Evolutionary conservation across 2,888 invertebrate species (phyloP), one percentile per base, ranked within the genome.

Genomic region (Meliscaeva auricollis): DNA sequence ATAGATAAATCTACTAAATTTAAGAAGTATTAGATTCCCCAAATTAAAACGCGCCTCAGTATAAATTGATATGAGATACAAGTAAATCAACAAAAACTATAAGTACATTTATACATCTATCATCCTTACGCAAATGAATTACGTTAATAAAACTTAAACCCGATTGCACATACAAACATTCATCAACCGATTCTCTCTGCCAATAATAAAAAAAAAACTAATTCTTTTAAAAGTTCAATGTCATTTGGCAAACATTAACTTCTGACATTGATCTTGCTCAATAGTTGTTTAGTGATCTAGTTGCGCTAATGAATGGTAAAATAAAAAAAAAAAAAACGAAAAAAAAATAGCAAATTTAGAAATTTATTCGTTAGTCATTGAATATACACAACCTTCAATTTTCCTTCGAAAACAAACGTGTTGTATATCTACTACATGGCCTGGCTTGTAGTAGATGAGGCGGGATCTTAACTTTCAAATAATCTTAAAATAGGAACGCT

Each of bases 261-360:
- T 48, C 62, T 77, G 84, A 80, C 84, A 85, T 85, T 85, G 75
- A 85, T 75, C 76, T 73, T 85, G 85, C 52, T 15, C 80, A 72
- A 17, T 70, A 15, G 52, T 66, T 66, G 20, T 26, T 75, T 44
- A 44, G 76, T 77, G 52, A 66, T 75, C 72, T 72, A 72, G 58
- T 76, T 76, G 66, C 56, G 62, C 72, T 46, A 73, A 38, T 76
- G 50, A 80, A 62, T 69, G 20, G 26, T 62, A 32, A 44, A 41
- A 41, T 41, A n/a, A 1, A 11, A 17, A 41, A 20, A 44, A 26
- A 9, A 46, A 17, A 35, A 38, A 38, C 11, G 9, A 17, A 41
- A 20, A 44, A 26, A 15, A 64, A 32, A 35, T 48, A 75, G 11
- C 64, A 58, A 44, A 78, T 69, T 75, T 64, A 78, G 68, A 83